Evolutionary conservation across 2,113 vertebrate species (phyloP).

Genomic region (Andinoacara biseriatus): DNA sequence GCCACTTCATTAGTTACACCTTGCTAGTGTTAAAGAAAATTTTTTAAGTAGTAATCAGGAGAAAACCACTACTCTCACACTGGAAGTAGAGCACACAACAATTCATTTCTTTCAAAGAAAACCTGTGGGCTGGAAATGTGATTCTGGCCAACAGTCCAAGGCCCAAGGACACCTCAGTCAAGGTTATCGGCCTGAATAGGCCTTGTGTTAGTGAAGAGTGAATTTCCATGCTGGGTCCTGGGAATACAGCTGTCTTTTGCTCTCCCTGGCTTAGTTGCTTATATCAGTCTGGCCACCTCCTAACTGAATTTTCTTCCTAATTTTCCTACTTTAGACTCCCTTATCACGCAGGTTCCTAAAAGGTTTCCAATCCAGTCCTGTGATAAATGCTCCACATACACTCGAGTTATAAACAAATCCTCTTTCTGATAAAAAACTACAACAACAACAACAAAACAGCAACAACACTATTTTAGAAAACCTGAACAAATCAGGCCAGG

Average conservation of each 20-base stretch:
- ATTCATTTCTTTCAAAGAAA: neutral
- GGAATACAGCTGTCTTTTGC: neutral
- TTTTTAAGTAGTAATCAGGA: neutral
- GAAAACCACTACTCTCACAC: neutral
- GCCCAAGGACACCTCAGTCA: neutral
- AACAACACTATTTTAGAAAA: neutral
- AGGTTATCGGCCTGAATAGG: neutral
- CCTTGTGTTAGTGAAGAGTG: neutral
- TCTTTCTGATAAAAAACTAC: neutral
- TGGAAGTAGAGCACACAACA: neutral
- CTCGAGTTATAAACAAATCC: neutral
- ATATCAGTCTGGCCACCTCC: neutral
- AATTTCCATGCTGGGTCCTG: neutral
- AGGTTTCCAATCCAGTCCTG: neutral
- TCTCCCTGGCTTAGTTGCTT: neutral
- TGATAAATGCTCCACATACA: neutral
- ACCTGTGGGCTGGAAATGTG: neutral
- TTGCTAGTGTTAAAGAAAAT: neutral
- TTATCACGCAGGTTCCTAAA: neutral
- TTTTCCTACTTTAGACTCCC: neutral
- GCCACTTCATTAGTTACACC: neutral
- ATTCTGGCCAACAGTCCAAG: neutral
- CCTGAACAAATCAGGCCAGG: too few species aligned
- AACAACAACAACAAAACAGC: too few species aligned
- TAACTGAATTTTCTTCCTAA: neutral